Evolutionary conservation across 2,797 vertebrate genomes (phyloP), one percentile per base, ranked within the genome.

Genomic region (Chelon auratus): DNA sequence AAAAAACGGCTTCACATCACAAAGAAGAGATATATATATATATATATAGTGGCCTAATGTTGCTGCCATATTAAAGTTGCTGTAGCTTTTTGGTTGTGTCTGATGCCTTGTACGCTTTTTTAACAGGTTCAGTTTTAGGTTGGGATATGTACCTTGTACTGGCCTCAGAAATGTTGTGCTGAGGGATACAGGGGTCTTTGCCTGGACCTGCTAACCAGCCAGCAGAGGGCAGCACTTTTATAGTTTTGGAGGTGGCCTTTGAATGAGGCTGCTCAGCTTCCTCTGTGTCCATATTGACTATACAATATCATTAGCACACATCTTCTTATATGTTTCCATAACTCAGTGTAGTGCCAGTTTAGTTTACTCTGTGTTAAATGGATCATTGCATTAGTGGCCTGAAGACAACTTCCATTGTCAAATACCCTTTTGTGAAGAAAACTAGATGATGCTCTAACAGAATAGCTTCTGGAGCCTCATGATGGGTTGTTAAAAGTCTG

Each of bases 141-240:
- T 43, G 42, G 1, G 13, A 43, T 43, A 43, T 3, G 15, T 13
- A 43, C 40, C 13, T 13, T 43, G 40, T 2, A 13, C 13, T 43
- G 42, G 14, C 14, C 5, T 43, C 42, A 45, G n/a, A 40, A 42
- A 3, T 6, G 2, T 42, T 43, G 42, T 43, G 14, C 15, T 33
- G 11, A 26, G 4, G 43, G 40, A 0, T 12, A 42, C 40, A 45
- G 24, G 43, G 43, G 17, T 48, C n/a, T 12, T 50, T 18, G 22
- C 9, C 10, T n/a, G 43, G 17, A 45, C 43, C n/a, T 8, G 9
- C 45, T 30, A 9, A 45, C 20, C 24, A 17, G 54, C 90, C 92
- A 92, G 84, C 72, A 93, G 92, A 87, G 78, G 92, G 93, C 88
- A 83, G 87, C 78, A 66, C 55, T 26, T 62, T 80, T 65, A 58